Evolutionary conservation across 2,888 invertebrate species (phyloP), one percentile per base, ranked within the genome.

Genomic region (Scrobipalpa atriplicella): DNA sequence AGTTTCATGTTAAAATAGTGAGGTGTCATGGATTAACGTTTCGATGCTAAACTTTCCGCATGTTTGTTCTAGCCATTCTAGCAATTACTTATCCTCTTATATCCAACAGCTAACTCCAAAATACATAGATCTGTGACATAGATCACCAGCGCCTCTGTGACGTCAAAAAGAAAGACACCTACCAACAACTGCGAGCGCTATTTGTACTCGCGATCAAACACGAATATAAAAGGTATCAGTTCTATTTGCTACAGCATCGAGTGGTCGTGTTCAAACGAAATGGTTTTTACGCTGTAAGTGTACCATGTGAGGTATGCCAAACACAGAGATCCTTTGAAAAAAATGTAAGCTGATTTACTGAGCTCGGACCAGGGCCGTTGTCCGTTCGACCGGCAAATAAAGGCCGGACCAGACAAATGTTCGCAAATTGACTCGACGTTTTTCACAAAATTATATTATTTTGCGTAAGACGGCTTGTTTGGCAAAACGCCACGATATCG

Each of bases 261-360:
- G 77, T 81, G 81, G 83, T 82, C 77, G 77, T 73, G 78, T 76
- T 79, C 78, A 83, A 82, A 83, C 84, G 80, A 84, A 89, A 86
- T 83, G 82, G 83, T 86, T 89, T 86, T 85, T 83, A 84, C 83
- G 83, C 75, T 80, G 84, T 77, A 78, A 77, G 74, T 76, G 77
- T 77, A 79, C 86, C 85, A 89, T 85, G 86, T 82, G 83, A 84
- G 81, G 82, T 81, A 84, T 85, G 86, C 84, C 89, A 89, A 90
- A 89, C 86, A 84, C 88, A 90, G 89, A 84, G 84, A 88, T 84
- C 89, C 89, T 89, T 91, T 88, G 87, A 88, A 90, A 90, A 56
- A 90, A 90, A 87, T 89, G 85, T 90, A 90, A 90, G 90, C 90
- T 90, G 90, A 90, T 91, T 90, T 91, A 90, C 89, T 86, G 89